These are phyloP conservation scores for Spodoptera littoralis DNA, from an alignment of 2,888 invertebrate genomes.

Conservation along the genomic window DNA sequence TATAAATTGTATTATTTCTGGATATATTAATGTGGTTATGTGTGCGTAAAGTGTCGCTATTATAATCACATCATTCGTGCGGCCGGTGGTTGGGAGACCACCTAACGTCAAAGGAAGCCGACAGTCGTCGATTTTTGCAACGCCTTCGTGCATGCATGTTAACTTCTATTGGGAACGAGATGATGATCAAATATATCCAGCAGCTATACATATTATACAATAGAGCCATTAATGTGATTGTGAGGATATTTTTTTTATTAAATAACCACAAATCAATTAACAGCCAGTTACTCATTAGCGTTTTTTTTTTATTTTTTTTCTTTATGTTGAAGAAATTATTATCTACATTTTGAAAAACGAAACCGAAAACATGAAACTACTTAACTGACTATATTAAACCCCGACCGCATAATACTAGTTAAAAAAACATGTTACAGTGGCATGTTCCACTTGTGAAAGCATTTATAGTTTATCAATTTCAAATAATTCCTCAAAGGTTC, in stretches of 20 bases:
- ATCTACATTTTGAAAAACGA: too few relatives aligned
- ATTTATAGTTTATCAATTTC: constrained; percentile 87
- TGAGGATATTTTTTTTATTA: not conserved
- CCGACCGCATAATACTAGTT: constrained; percentile 68
- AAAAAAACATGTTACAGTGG: constrained; percentile 82
- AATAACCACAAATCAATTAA: not conserved
- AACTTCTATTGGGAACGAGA: constrained; percentile 76
- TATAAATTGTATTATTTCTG: constrained; percentile 65
- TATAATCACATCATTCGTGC: constrained; percentile 85
- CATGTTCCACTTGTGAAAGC: constrained; percentile 84
- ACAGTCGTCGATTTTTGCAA: constrained; percentile 83
- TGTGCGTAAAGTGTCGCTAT: constrained; percentile 84
- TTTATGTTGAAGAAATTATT: too few relatives aligned
- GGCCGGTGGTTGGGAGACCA: constrained; percentile 75
- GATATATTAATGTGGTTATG: constrained; percentile 72
- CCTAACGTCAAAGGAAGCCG: constrained; percentile 87
- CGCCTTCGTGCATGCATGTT: constrained; percentile 75
- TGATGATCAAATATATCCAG: constrained; percentile 44
- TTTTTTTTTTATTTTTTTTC: too few relatives aligned
- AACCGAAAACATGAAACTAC: not conserved
- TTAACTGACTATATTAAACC: constrained; percentile 46
- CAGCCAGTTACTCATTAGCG: not conserved
- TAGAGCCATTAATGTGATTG: not conserved
- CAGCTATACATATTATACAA: constrained; percentile 18
- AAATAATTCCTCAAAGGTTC: constrained; percentile 86